Evolutionary conservation across 1,140 invertebrate genomes (phyloP).

Genomic region (Cyrtorhinus lividipennis): DNA sequence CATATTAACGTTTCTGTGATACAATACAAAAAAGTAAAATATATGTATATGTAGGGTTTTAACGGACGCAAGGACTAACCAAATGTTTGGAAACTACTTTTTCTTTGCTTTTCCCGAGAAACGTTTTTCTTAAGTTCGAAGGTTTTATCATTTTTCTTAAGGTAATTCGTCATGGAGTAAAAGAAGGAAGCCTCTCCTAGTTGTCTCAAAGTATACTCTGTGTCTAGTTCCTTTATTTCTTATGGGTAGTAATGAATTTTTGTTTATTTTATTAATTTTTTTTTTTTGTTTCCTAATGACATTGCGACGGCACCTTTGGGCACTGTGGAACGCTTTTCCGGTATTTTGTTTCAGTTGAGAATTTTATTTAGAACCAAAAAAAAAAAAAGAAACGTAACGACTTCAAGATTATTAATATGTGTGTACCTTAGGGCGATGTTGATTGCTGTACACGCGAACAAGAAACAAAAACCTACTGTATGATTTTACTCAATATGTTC

Average conservation of each 20-base stretch:
- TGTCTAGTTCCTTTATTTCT: background rate
- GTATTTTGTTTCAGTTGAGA: no score
- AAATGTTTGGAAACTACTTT: constrained; percentile 1
- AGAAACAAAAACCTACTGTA: no score
- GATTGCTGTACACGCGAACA: no score
- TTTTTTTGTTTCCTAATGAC: constrained; percentile 2
- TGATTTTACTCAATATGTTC: no score
- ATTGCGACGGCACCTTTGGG: background rate
- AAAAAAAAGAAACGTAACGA: no score
- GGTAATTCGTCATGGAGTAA: background rate
- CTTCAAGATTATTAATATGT: no score
- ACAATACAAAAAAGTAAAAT: background rate
- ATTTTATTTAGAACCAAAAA: no score
- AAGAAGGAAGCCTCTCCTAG: background rate
- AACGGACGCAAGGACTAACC: background rate
- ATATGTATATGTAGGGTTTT: background rate
- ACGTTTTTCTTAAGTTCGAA: background rate
- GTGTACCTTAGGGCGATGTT: no score
- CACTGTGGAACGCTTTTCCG: no score
- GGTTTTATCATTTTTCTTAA: background rate
- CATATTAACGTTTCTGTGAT: background rate
- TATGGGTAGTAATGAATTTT: background rate
- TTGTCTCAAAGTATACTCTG: background rate
- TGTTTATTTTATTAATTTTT: background rate
- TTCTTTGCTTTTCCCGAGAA: background rate